A percentile compares a stretch with the other conserved stretches of the same genome.
Evolutionary conservation across 1,140 invertebrate species (phyloP).

Genomic region (Agraylea sexmaculata): DNA sequence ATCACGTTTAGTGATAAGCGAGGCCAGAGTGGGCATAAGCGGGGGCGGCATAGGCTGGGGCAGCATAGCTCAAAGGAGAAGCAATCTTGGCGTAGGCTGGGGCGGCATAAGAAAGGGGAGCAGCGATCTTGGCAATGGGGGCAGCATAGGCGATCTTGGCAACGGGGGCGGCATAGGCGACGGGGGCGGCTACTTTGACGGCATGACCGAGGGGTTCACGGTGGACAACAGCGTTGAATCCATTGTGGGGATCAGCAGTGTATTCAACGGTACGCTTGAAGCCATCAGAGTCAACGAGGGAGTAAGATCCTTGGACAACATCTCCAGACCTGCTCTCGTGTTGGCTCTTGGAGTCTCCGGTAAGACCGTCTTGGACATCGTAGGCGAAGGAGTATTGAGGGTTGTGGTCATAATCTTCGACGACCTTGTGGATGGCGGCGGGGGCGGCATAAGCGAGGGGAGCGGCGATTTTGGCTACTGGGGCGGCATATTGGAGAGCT

Average conservation of each 20-base stretch:
- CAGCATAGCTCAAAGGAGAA: too few species aligned
- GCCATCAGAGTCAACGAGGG: slow-evolving; percentile 30
- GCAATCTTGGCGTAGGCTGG: too few species aligned
- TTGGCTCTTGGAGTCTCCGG: slow-evolving; percentile 47
- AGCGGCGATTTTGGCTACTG: slow-evolving; percentile 27
- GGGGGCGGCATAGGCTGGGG: too few species aligned
- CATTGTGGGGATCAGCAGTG: slow-evolving; percentile 31
- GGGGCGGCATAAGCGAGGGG: slow-evolving; percentile 24
- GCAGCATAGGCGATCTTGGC: slow-evolving; percentile 17
- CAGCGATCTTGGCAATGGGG: slow-evolving; percentile 11
- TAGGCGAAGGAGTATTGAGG: slow-evolving; percentile 46
- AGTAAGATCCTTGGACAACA: slow-evolving; percentile 24
- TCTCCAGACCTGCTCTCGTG: slow-evolving; percentile 25
- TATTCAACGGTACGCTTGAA: slow-evolving; percentile 30
- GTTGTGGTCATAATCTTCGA: slow-evolving; percentile 42
- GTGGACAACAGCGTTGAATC: slow-evolving; percentile 35
- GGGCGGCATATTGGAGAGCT: slow-evolving; percentile 21
- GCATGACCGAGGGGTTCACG: slow-evolving; percentile 20
- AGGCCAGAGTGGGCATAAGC: too few species aligned
- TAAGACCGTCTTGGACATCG: slow-evolving; percentile 45
- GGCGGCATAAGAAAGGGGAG: slow-evolving; percentile 5
- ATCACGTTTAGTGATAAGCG: too few species aligned
- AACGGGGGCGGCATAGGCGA: slow-evolving; percentile 12
- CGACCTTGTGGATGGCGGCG: slow-evolving; percentile 20
- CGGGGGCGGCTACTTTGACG: slow-evolving; percentile 17